Evolutionary conservation across 2,888 invertebrate species (phyloP), one percentile per base, ranked within the genome.

Genomic region (Coenonympha glycerion): DNA sequence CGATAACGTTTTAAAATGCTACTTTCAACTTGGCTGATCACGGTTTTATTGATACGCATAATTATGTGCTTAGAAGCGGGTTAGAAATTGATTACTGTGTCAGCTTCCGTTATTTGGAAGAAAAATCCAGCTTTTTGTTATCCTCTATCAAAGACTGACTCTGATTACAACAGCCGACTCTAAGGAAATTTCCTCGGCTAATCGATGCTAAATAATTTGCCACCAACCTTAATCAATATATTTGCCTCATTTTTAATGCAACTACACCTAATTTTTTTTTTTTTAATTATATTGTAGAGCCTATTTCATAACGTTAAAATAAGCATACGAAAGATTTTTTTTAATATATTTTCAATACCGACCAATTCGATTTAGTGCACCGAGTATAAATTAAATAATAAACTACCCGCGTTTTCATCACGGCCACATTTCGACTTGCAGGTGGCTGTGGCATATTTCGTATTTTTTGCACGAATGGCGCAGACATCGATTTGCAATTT

Each of bases 401-500:
- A 31, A 6, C 19, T 42, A 28, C 11, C 26, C 8, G 8, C 8
- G 36, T 44, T 31, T 31, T 22, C 34, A 34, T 52, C 40, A 33
- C 41, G 26, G 19, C 24, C 37, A 49, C 44, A 47, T 57, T 47
- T 42, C 36, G 56, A 50, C 22, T 52, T 65, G 69, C 79, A 79
- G 79, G 73, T 80, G 82, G 64, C n/a, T n/a, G n/a, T n/a, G 59
- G 60, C 64, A 65, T 64, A 71, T 73, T 44, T 69, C 64, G 61
- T 66, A 66, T 76, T 81, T 81, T 78, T 81, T 78, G 71, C 70
- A 62, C 68, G 65, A 58, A 62, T 57, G 51, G 59, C 52, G 57
- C 67, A 64, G 64, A 71, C 73, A 69, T 70, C 72, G 71, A 73
- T 77, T 79, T 72, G 74, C 76, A 77, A 76, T 79, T 72, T 76